These are phyloP conservation scores for Unio pictorum DNA, from an alignment of 2,888 invertebrate species.

Conservation along the genomic window DNA sequence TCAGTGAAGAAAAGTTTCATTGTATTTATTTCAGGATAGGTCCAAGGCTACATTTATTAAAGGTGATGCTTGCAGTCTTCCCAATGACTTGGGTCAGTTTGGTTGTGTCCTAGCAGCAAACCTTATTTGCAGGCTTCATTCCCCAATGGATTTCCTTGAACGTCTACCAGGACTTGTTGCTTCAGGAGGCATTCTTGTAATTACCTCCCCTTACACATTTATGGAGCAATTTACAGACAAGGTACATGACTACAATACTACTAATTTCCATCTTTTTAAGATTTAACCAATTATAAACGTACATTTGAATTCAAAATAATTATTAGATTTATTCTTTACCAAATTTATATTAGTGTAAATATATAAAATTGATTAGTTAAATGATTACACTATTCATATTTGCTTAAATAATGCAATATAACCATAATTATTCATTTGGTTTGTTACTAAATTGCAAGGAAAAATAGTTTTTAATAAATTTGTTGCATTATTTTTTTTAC, in stretches of 20 bases:
- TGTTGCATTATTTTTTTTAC: too few relatives aligned
- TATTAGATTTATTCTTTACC: too few relatives aligned
- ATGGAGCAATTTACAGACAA: slow-evolving; percentile 64
- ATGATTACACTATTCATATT: too few relatives aligned
- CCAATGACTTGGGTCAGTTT: slow-evolving; percentile 63
- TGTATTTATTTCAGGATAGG: slow-evolving; percentile 48
- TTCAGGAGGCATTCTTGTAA: slow-evolving; percentile 65
- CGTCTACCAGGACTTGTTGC: slow-evolving; percentile 57
- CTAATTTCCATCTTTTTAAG: too few relatives aligned
- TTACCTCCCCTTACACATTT: slow-evolving; percentile 70
- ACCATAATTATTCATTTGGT: too few relatives aligned
- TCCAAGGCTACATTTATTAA: slow-evolving; percentile 53
- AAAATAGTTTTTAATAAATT: too few relatives aligned
- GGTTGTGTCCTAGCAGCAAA: slow-evolving; percentile 69
- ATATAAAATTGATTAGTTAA: too few relatives aligned
- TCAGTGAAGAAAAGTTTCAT: not conserved
- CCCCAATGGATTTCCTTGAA: slow-evolving; percentile 62
- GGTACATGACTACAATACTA: slow-evolving; percentile 33
- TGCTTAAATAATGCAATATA: too few relatives aligned
- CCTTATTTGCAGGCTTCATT: slow-evolving; percentile 65
- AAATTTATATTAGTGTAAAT: too few relatives aligned
- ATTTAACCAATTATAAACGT: too few relatives aligned
- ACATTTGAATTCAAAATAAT: too few relatives aligned
- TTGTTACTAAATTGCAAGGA: too few relatives aligned
- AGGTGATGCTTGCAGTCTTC: slow-evolving; percentile 69